These are phyloP conservation scores for Aphelocoma coerulescens DNA, from an alignment of 2,113 vertebrate genomes.

Conservation along the genomic window DNA sequence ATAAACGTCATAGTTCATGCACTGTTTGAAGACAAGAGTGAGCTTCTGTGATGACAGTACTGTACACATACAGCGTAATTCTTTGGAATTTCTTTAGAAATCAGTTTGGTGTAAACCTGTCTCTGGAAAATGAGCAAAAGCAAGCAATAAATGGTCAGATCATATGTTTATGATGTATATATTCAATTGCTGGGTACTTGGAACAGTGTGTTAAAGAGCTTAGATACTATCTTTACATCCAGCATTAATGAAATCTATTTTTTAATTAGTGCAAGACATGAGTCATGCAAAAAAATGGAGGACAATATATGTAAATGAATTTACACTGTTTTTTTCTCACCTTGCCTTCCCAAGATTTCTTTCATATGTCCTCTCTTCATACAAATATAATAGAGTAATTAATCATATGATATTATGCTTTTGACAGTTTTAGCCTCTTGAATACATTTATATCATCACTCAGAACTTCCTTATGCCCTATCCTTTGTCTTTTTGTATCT, in stretches of 20 bases:
- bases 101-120: background rate
- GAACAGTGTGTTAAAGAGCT: background rate
- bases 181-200: background rate
- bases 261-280: background rate
- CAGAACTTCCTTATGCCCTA: background rate
- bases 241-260: background rate
- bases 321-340: background rate
- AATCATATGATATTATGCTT: slow-evolving; percentile 24
- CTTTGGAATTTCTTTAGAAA: background rate
- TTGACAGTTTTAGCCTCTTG: background rate
- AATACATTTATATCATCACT: slow-evolving; percentile 3
- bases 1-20: background rate
- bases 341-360: background rate
- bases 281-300: background rate
- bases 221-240: background rate
- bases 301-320: background rate
- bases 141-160: background rate
- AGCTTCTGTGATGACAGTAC: background rate
- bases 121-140: background rate
- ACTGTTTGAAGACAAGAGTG: background rate
- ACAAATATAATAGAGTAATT: slow-evolving; percentile 48
- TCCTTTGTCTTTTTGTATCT: background rate
- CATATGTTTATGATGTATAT: rapidly evolving
- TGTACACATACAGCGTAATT: background rate
- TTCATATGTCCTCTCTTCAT: background rate